Evolutionary conservation across 2,797 vertebrate genomes (phyloP).

Genomic region (Mormyrops boulengeri): DNA sequence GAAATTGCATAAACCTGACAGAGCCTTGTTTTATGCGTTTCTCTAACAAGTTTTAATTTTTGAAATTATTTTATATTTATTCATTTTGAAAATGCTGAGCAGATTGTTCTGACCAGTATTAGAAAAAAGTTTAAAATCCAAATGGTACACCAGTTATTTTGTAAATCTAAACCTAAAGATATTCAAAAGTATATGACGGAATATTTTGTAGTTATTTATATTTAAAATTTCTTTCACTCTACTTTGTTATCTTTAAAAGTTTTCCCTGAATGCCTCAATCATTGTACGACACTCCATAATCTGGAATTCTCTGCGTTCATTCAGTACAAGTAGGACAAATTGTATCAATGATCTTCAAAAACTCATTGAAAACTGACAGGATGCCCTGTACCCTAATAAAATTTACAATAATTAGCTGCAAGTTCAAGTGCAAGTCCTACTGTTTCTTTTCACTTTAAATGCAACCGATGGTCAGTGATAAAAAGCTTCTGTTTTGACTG

Average conservation of each 20-base stretch:
- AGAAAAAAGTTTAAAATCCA: conserved; percentile 50
- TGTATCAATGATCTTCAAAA: conserved; percentile 4
- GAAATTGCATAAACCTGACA: conserved; percentile 64
- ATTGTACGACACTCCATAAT: background rate
- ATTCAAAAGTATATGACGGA: conserved; percentile 59
- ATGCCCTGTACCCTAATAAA: background rate
- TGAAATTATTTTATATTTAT: conserved; percentile 36
- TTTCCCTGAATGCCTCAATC: conserved; percentile 45
- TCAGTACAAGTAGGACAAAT: conserved; percentile 11
- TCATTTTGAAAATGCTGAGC: conserved; percentile 44
- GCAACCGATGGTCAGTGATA: background rate
- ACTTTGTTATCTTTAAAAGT: conserved; percentile 78
- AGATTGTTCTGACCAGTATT: conserved; percentile 50
- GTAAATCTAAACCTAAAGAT: conserved; percentile 52
- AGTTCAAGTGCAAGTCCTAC: background rate
- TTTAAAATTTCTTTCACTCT: conserved; percentile 76
- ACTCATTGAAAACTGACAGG: background rate
- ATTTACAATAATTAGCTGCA: background rate
- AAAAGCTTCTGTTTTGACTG: background rate
- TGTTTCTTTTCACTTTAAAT: background rate
- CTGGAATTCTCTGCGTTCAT: background rate
- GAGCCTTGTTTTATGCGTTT: conserved; percentile 51
- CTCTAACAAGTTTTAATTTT: conserved; percentile 44
- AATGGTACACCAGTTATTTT: conserved; percentile 42
- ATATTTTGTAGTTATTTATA: conserved; percentile 78